Evolutionary conservation across 2,797 vertebrate species (phyloP).

Genomic region (Eidolon dupreanum): DNA sequence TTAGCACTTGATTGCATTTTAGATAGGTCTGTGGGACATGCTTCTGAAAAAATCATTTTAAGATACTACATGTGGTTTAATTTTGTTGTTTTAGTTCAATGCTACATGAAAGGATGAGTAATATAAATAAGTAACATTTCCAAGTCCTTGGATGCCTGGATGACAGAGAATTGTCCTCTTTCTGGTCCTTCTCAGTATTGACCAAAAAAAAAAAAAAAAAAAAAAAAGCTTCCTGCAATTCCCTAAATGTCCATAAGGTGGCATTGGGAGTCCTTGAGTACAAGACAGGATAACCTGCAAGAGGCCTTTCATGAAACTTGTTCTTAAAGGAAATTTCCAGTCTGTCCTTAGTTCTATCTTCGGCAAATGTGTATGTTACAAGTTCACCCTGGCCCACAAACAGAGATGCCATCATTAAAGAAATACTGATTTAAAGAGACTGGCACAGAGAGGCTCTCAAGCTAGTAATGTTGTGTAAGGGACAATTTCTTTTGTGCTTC

Average conservation of each 20-base stretch:
- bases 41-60: neutral
- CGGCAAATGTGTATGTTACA: neutral
- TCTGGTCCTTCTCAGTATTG: neutral
- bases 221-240: slow-evolving; percentile 48
- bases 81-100: neutral
- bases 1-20: neutral
- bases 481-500: neutral
- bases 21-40: neutral
- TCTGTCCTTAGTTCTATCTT: neutral
- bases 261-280: slow-evolving; percentile 41
- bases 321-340: slow-evolving; percentile 37
- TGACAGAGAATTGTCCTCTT: neutral
- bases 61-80: neutral
- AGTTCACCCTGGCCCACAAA: neutral
- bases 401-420: neutral
- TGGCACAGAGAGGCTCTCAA: neutral
- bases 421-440: neutral
- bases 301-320: neutral
- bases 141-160: neutral
- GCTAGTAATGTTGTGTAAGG: neutral
- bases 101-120: neutral
- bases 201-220: neutral
- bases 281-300: neutral
- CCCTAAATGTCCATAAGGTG: slow-evolving; percentile 64
- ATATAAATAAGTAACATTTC: slow-evolving; percentile 39